Percentiles rank a stretch among this genome's conserved stretches.
Evolutionary conservation across 2,888 invertebrate genomes (phyloP).

Genomic region (Nomada hirtipes): DNA sequence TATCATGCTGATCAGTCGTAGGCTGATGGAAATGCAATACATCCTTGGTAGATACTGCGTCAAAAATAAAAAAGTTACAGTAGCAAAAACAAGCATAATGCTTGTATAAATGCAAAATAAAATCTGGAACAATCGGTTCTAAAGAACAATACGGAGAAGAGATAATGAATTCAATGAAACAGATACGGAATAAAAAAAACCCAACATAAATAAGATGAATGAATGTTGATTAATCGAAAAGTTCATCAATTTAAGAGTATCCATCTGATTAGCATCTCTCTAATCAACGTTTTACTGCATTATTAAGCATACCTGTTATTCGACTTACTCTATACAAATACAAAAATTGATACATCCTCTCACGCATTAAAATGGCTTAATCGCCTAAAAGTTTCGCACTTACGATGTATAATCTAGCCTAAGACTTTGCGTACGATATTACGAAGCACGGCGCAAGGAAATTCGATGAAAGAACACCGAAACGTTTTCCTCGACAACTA

Average conservation of each 20-base stretch:
- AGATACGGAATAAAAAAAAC: conserved; percentile 7
- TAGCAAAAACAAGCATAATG: neutral
- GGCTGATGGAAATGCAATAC: neutral
- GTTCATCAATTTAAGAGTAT: conserved; percentile 34
- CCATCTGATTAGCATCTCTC: conserved; percentile 29
- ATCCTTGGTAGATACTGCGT: conserved; percentile 16
- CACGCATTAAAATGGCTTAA: conserved; percentile 80
- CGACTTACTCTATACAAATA: conserved; percentile 81
- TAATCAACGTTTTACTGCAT: conserved; percentile 59
- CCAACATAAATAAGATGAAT: neutral
- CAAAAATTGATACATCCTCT: conserved; percentile 82
- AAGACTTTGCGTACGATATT: conserved; percentile 72
- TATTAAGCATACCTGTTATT: conserved; percentile 69
- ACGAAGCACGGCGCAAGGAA: conserved; percentile 74
- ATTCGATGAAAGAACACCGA: conserved; percentile 73
- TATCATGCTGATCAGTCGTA: conserved; percentile 12
- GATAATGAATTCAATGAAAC: conserved; percentile 3
- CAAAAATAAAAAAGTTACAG: conserved; percentile 9
- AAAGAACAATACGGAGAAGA: neutral
- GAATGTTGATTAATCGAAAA: conserved; percentile 41
- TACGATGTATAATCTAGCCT: conserved; percentile 75
- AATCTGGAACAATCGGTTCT: neutral
- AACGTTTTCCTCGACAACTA: conserved; percentile 68
- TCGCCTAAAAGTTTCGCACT: conserved; percentile 62
- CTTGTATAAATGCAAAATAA: neutral